Evolutionary conservation across 1,140 invertebrate species (phyloP), one percentile per base, ranked within the genome.

Genomic region (Cyclargus thomasi): DNA sequence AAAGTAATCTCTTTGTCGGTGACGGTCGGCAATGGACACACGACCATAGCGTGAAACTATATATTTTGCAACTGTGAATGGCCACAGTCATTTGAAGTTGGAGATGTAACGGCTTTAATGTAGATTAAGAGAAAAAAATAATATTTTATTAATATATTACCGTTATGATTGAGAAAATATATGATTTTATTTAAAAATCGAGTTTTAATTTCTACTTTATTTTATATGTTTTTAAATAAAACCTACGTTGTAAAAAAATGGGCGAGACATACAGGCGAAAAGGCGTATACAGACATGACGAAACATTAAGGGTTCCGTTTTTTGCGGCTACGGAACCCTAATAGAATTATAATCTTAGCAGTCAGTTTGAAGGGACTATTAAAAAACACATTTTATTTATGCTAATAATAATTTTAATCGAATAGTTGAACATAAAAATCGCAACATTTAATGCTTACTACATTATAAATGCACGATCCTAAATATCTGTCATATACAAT

Each of bases 141-240:
- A 14, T 64, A 65, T 65, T 57, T 65, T 57, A 65, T 20, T 29
- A 29, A 23, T 65, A 65, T 65, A 65, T 29, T 57, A 59, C 53
- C 57, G 64, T 55, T 65, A 55, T 65, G 17, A 65, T 65, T 65
- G 29, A 23, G 22, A 57, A 29, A 57, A 57, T 65, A 65, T 64
- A 64, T 47, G 14, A 64, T 21, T 21, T 47, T 22, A 53, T 53
- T 64, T 2, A 47, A 22, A 22, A 47, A 20, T 16, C 21, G 20
- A 63, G 3, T 59, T 63, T 63, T 10, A 23, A 7, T 29, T 16
- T 7, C 29, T 16, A 53, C 16, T 53, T 10, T 53, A 53, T 53
- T 53, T 53, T 53, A 3, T 10, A 16, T 53, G 16, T 53, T 53
- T 53, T 53, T 16, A 16, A 4, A 17, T 14, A 5, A 53, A 53